A percentile compares a stretch with the other conserved stretches of the same genome.
phyloP scores from a whole-genome alignment of 2,888 invertebrate species.

The Tetramorium bicarinatum region DNA sequence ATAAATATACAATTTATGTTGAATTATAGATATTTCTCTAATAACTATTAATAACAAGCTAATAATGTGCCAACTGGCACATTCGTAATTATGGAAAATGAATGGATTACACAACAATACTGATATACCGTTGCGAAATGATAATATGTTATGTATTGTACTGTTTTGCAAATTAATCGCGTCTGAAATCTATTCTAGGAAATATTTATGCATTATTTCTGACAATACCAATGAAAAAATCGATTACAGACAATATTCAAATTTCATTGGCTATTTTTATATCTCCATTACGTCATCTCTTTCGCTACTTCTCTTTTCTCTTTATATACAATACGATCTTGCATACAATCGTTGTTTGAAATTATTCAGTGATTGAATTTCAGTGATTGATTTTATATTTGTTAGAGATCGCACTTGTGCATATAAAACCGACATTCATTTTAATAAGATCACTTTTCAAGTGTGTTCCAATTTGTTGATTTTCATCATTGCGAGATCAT shows the following conservation, averaged over 20 bases:
- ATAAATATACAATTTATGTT: not conserved
- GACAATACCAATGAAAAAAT: not conserved
- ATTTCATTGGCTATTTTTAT: constrained; percentile 14
- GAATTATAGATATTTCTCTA: not conserved
- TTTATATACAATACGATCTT: not conserved
- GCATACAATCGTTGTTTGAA: not conserved
- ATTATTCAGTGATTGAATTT: not conserved
- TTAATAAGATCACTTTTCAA: not conserved
- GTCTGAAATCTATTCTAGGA: constrained; percentile 11
- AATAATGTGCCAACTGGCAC: too few species aligned
- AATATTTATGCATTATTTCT: constrained; percentile 16
- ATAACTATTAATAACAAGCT: too few species aligned
- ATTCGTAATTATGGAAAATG: not conserved
- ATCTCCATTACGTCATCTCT: not conserved
- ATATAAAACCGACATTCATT: not conserved
- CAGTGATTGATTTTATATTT: not conserved
- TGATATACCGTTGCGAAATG: not conserved
- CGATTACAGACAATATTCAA: not conserved
- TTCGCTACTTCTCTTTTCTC: not conserved
- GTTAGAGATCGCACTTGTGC: not conserved
- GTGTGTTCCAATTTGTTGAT: not conserved
- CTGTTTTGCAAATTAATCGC: not conserved
- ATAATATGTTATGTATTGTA: constrained; percentile 9
- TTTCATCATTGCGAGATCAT: not conserved
- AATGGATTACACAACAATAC: not conserved